phyloP scores from a whole-genome alignment of 2,888 invertebrate species.

The Cataglyphis altisquamis region DNA sequence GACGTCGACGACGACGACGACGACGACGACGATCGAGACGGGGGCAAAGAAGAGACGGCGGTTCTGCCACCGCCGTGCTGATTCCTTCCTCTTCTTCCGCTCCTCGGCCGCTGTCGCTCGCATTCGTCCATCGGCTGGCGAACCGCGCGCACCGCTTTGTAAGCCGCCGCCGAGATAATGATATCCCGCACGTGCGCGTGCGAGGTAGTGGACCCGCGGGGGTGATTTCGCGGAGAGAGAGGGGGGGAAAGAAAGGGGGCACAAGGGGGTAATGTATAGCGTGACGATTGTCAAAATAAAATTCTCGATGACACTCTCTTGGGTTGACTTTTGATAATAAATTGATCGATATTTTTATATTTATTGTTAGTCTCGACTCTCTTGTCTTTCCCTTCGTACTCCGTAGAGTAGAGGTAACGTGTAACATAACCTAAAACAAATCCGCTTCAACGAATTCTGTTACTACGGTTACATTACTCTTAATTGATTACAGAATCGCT shows the following conservation, averaged over 20 bases:
- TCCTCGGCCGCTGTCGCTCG: conserved; percentile 66
- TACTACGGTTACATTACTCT: not conserved
- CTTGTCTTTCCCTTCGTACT: not conserved
- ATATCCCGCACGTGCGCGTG: conserved; percentile 61
- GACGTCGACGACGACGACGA: conserved; percentile 19
- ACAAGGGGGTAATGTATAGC: not conserved
- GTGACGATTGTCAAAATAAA: not conserved
- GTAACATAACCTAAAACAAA: not conserved
- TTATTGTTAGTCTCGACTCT: not conserved
- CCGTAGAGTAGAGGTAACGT: not conserved
- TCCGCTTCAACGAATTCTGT: not conserved
- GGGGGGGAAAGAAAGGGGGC: not conserved
- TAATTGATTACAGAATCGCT: not conserved
- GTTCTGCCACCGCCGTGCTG: conserved; percentile 43
- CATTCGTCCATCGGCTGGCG: conserved; percentile 76
- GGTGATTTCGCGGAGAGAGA: conserved; percentile 3
- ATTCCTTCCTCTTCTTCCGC: conserved; percentile 59
- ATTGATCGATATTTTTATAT: not conserved
- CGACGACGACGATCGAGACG: not conserved
- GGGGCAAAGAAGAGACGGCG: conserved; percentile 63
- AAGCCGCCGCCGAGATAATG: conserved; percentile 46
- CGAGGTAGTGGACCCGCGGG: not conserved
- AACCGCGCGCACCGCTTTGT: conserved; percentile 61
- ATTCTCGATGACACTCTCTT: not conserved
- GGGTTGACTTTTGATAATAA: not conserved